A percentile compares a stretch with the other conserved stretches of the same genome.
Conservation (phyloP, 2,888 invertebrate genomes). For the Folsomia candida region DNA sequence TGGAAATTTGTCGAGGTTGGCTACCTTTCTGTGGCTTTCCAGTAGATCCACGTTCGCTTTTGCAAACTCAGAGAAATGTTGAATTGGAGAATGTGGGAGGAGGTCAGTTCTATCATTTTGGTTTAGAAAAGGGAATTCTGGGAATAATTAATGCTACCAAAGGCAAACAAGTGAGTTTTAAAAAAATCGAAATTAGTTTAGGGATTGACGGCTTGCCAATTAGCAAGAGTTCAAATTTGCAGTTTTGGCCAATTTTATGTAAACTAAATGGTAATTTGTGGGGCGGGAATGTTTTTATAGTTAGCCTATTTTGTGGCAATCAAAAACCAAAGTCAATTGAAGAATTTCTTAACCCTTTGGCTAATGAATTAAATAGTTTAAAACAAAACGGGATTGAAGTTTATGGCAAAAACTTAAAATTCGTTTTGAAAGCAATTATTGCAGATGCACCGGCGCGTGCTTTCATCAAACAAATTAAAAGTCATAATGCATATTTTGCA, state of each 20-base stretch:
- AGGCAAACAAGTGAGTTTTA: not conserved
- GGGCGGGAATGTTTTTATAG: not conserved
- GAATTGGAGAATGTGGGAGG: not conserved
- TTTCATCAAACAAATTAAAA: conserved; percentile 27
- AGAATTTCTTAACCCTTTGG: not conserved
- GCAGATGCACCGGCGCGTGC: conserved; percentile 34
- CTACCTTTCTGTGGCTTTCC: not conserved
- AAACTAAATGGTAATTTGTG: not conserved
- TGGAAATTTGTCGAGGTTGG: not conserved
- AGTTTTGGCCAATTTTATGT: conserved; percentile 20
- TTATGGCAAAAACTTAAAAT: not conserved
- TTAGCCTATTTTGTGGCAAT: not conserved
- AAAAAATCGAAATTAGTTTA: not conserved
- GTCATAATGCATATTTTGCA: conserved; percentile 24
- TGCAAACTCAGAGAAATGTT: not conserved
- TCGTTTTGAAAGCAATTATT: conserved; percentile 23
- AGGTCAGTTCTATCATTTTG: conserved; percentile 8
- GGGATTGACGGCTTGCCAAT: conserved; percentile 19
- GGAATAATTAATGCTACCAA: not conserved
- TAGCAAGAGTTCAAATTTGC: conserved; percentile 5
- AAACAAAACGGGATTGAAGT: not conserved
- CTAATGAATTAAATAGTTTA: not conserved
- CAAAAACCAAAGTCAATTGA: not conserved
- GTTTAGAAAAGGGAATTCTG: not conserved
- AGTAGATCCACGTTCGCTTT: not conserved